These are phyloP conservation scores for Ellobium chinense DNA, from an alignment of 2,888 invertebrate species.

Conservation along the genomic window DNA sequence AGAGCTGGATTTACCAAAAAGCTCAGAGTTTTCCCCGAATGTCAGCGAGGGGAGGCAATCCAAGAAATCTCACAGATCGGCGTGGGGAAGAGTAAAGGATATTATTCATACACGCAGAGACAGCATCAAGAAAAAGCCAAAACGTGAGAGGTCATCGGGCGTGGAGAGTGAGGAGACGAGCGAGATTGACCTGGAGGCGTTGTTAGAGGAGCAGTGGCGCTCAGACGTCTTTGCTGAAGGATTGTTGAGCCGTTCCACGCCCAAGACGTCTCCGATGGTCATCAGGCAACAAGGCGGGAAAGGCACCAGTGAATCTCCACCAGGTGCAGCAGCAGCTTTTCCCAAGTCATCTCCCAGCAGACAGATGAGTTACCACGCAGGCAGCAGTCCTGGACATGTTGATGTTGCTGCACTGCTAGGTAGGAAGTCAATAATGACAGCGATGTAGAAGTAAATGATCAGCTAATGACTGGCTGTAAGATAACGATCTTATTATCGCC, in stretches of 20 bases:
- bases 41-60: constrained; percentile 34
- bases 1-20: constrained; percentile 48
- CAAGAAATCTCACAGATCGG: constrained; percentile 81
- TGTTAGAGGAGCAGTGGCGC: constrained; percentile 56
- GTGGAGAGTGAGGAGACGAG: constrained; percentile 65
- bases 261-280: constrained; percentile 69
- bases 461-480: no score
- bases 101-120: constrained; percentile 87
- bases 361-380: constrained; percentile 18
- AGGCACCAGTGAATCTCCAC: constrained; percentile 59
- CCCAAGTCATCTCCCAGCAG: not conserved
- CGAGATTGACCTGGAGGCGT: constrained; percentile 66
- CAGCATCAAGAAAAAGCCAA: constrained; percentile 83
- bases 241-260: constrained; percentile 66
- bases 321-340: constrained; percentile 25
- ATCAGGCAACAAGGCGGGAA: constrained; percentile 60
- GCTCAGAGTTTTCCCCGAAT: not conserved
- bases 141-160: constrained; percentile 52
- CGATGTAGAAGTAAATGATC: no score
- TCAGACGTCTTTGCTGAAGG: constrained; percentile 61
- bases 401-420: constrained; percentile 72
- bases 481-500: not conserved
- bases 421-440: no score
- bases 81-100: constrained; percentile 89
- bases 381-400: constrained; percentile 52